Base-by-base conservation (phyloP, 2,888 invertebrate genomes). In the Drosophila phalerata region DNA sequence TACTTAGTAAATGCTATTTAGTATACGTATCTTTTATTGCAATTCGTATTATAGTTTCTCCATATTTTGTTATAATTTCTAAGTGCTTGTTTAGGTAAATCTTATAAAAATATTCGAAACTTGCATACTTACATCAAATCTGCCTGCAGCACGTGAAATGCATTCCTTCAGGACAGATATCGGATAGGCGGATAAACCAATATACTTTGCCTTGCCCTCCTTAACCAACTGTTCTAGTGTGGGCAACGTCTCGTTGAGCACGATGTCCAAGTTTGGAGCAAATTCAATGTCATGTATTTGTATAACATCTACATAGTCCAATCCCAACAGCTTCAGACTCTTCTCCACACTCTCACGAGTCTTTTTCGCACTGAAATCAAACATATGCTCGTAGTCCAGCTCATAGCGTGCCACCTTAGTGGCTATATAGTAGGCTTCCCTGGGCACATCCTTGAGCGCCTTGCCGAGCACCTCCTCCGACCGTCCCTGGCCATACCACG, bases 281-380 rank as follows among this genome's bases (percentile, higher is more conserved):
- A 98, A 98, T 86, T 98, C 98, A 60, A 97, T 93, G 89, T 99
- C 98, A 89, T 98, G 98, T n/a, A 98, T 94, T 97, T 98, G 98
- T 88, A 98, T 95, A 28, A 98, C 92, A 91, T 99, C 98, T 0
- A 98, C 95, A 91, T 97, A 97, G 69, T 96, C 95, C 65, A 98
- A 87, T 0, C 96, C 95, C 13, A 99, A 93, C 15, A 94, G 93
- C 64, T 94, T 90, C 49, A 98, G 93, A 73, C 97, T 98, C 57
- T 94, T 94, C 60, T 97, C 95, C 10, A 99, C 94, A 83, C 96
- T 97, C 62, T 94, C 93, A 5, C 95, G 93, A 0, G 97, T 96
- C 91, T 95, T 96, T 82, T 96, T 95, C 0, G 94, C 93, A 0
- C 96, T 95, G 92, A 98, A 98, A 91, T 99, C 97, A 91, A 98